Conservation (phyloP, 1,140 invertebrate species). For the Anoplophora glabripennis region DNA sequence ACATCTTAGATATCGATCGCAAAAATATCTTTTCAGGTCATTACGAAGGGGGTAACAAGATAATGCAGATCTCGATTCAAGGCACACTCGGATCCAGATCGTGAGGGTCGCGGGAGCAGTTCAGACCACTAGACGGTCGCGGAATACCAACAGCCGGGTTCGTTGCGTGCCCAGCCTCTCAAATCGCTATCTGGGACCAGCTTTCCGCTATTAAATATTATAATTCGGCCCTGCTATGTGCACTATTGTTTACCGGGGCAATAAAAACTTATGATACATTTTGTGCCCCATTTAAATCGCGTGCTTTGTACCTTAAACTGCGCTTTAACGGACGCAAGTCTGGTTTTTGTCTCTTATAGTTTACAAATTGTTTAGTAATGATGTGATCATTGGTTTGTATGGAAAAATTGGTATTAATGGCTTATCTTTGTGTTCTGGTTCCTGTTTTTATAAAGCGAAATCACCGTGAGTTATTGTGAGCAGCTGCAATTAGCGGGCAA, state of each 20-base stretch:
- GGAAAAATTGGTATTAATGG: slow-evolving; percentile 12
- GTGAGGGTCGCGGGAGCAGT: slow-evolving; percentile 9
- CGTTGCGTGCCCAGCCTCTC: slow-evolving; percentile 28
- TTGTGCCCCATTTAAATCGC: slow-evolving; percentile 21
- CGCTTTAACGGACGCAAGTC: slow-evolving; percentile 2
- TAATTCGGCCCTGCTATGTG: slow-evolving; percentile 31
- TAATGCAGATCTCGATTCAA: slow-evolving; percentile 2
- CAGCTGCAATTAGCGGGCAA: no score
- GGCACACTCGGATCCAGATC: slow-evolving; percentile 31
- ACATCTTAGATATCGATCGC: no score
- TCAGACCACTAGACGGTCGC: background rate
- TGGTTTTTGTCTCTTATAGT: background rate
- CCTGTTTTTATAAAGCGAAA: background rate
- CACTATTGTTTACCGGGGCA: slow-evolving; percentile 28
- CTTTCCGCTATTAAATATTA: slow-evolving; percentile 31
- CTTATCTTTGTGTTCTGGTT: slow-evolving; percentile 1
- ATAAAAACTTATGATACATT: slow-evolving; percentile 30
- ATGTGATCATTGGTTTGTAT: background rate
- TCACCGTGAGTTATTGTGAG: no score
- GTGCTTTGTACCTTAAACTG: background rate
- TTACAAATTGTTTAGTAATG: slow-evolving; percentile 1
- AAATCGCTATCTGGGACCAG: slow-evolving; percentile 19
- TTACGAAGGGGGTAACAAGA: no score
- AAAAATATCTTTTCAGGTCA: no score
- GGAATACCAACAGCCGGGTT: slow-evolving; percentile 25